A percentile compares a stretch with the other conserved stretches of the same genome.
Conservation (phyloP, 2,113 vertebrate genomes). For the Elgaria multicarinata region DNA sequence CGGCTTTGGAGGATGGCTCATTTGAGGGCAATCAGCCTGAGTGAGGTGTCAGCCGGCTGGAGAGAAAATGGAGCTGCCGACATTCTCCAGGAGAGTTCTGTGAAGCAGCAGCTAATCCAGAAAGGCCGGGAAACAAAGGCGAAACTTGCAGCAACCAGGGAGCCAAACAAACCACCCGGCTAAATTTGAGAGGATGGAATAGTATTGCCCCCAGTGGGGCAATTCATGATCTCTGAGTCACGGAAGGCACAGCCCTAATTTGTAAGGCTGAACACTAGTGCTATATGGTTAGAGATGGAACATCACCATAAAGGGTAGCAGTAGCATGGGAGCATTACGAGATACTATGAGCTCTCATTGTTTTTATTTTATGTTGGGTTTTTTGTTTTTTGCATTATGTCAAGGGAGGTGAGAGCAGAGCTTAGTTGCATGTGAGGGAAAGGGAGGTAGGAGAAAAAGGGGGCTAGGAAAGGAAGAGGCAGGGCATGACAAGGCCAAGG, state of each 20-base stretch:
- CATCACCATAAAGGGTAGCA: neutral
- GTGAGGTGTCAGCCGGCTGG: neutral
- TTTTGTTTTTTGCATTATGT: no score
- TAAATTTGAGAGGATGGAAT: neutral
- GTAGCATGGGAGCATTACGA: neutral
- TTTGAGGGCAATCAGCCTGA: neutral
- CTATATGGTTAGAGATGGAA: no score
- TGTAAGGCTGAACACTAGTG: neutral
- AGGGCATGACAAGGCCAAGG: neutral
- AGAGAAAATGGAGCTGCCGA: neutral
- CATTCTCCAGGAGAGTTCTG: neutral
- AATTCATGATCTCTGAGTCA: neutral
- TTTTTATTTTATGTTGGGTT: neutral
- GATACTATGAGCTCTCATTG: neutral
- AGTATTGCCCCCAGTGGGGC: no score
- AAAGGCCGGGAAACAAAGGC: neutral
- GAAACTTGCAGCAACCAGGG: neutral
- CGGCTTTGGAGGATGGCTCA: conserved; percentile 14
- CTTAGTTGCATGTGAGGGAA: neutral
- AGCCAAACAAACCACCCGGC: neutral
- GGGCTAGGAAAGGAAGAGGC: neutral
- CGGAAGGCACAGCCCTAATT: neutral
- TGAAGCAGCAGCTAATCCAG: neutral
- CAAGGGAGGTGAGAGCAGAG: neutral
- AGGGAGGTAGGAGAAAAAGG: neutral